Percentiles rank a stretch among this genome's conserved stretches.
phyloP scores from a whole-genome alignment of 2,888 invertebrate genomes.

The Scaptomyza tumidula region DNA sequence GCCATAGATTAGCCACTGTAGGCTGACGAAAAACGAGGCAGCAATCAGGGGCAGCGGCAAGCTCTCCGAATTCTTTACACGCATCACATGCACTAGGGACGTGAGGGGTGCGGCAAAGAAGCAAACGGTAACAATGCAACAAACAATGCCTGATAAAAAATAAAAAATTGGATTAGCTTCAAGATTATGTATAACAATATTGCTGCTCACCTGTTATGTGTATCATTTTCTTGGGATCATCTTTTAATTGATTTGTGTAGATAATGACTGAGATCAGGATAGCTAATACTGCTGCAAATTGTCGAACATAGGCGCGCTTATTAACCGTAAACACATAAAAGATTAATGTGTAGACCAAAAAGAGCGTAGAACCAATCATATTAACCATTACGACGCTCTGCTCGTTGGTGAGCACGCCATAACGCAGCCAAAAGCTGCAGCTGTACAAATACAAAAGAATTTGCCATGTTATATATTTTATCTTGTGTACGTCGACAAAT shows the following conservation, averaged over 20 bases:
- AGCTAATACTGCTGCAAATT: conserved; percentile 86
- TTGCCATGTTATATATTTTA: conserved; percentile 9
- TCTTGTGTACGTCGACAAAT: conserved; percentile 64
- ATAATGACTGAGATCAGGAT: conserved; percentile 86
- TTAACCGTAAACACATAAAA: conserved; percentile 91
- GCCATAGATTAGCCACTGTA: conserved; percentile 95
- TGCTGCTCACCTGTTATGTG: conserved; percentile 87
- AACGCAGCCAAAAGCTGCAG: conserved; percentile 91
- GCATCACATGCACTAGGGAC: conserved; percentile 91
- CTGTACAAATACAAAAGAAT: conserved; percentile 84
- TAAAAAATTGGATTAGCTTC: neutral
- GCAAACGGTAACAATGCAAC: conserved; percentile 90
- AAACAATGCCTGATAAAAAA: conserved; percentile 85
- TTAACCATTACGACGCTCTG: conserved; percentile 90
- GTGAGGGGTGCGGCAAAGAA: conserved; percentile 94
- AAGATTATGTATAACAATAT: neutral
- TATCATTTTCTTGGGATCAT: conserved; percentile 85
- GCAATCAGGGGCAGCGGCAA: conserved; percentile 95
- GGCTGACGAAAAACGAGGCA: conserved; percentile 91
- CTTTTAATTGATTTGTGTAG: conserved; percentile 87
- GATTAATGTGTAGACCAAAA: conserved; percentile 88
- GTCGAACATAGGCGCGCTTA: conserved; percentile 88
- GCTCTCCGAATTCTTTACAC: conserved; percentile 91
- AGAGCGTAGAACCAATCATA: conserved; percentile 89
- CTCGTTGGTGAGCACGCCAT: conserved; percentile 91